Conservation (phyloP, 2,888 invertebrate genomes). For the Pristionchus exspectatus region DNA sequence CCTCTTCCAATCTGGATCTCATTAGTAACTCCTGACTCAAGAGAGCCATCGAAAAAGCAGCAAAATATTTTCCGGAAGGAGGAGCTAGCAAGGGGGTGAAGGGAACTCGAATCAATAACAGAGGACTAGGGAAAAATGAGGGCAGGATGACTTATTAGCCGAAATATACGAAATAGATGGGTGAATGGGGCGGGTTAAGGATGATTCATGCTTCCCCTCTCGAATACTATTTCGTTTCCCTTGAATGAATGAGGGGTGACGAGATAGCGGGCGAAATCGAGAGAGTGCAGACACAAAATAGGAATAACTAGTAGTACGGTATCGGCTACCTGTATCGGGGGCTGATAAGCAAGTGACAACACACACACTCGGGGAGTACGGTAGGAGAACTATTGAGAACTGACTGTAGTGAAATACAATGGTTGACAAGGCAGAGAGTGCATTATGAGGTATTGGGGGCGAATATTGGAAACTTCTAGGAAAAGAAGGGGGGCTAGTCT, state of each 20-base stretch:
- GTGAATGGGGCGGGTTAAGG: not conserved
- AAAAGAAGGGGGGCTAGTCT: not conserved
- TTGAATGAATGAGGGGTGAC: not conserved
- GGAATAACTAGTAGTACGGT: constrained; percentile 8
- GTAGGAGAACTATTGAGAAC: not conserved
- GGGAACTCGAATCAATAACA: constrained; percentile 25
- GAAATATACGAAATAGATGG: not conserved
- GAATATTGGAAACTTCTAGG: constrained; percentile 2
- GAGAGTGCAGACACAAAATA: not conserved
- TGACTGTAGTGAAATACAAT: not conserved
- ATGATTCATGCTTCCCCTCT: constrained; percentile 9
- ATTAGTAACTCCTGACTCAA: constrained; percentile 27
- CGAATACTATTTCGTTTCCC: not conserved
- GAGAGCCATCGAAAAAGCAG: not conserved
- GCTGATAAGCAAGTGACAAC: constrained; percentile 42
- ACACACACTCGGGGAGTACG: constrained; percentile 10
- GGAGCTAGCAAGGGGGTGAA: not conserved
- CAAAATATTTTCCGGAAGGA: not conserved
- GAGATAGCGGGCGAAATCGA: not conserved
- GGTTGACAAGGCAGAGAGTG: not conserved
- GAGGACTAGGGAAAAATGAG: not conserved
- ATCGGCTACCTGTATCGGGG: constrained; percentile 36
- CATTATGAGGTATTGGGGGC: constrained; percentile 6
- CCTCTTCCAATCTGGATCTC: constrained; percentile 3
- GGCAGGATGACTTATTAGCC: not conserved